Percentiles rank a stretch among this genome's conserved stretches.
Conservation (phyloP, 2,113 vertebrate species). For the Cyphomyrus discorhynchus region DNA sequence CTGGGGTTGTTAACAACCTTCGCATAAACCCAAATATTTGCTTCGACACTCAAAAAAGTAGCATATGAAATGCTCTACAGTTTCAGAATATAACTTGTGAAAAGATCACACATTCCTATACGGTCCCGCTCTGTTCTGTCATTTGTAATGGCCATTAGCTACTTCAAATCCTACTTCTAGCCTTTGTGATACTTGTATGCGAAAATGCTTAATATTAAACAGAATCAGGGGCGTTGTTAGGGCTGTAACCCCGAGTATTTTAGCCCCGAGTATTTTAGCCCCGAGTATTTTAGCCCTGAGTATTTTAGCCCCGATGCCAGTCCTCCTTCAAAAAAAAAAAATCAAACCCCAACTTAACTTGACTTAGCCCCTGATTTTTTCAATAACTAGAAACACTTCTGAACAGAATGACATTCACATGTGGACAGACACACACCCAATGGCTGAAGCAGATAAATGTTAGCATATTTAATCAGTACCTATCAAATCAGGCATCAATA, state of each 20-base stretch:
- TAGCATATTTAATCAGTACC: not conserved
- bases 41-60: not conserved
- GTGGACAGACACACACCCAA: not conserved
- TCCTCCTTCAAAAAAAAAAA: too few species aligned
- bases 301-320: too few species aligned
- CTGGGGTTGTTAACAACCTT: not conserved
- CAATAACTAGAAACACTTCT: too few species aligned
- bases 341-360: too few species aligned
- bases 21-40: not conserved
- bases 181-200: not conserved
- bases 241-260: too few species aligned
- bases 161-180: not conserved
- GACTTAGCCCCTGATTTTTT: too few species aligned
- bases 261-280: too few species aligned
- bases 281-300: too few species aligned
- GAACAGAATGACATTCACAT: not conserved
- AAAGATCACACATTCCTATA: not conserved
- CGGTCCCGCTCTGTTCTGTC: not conserved
- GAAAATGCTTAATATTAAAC: not conserved
- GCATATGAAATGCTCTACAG: not conserved
- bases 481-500: not conserved
- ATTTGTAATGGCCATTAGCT: not conserved
- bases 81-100: not conserved
- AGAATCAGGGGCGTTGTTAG: not conserved
- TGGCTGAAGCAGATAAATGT: not conserved